These are phyloP conservation scores for Lepus oiostolus DNA, from an alignment of 2,797 vertebrate genomes.

Conservation along the genomic window DNA sequence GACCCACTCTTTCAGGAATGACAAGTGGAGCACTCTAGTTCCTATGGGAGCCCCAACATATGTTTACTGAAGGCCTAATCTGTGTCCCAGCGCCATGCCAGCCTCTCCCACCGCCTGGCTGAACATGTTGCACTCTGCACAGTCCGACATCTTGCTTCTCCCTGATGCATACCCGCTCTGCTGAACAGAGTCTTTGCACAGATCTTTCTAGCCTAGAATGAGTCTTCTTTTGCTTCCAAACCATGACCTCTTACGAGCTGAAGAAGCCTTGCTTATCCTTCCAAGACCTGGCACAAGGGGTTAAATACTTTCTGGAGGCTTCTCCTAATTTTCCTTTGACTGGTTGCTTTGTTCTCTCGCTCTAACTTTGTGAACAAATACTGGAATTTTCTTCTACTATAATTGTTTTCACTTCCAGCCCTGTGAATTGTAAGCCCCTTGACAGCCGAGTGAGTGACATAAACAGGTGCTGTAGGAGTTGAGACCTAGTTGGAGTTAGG, in stretches of 20 bases:
- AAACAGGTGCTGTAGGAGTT: background rate
- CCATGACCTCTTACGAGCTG: background rate
- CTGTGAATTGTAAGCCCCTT: background rate
- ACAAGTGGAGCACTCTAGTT: background rate
- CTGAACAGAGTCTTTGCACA: background rate
- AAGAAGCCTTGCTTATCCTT: background rate
- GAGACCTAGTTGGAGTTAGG: background rate
- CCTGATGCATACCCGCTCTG: too few relatives aligned
- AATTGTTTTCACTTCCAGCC: background rate
- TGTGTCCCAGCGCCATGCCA: background rate
- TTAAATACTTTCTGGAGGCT: background rate
- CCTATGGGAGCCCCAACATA: background rate
- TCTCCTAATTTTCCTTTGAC: background rate
- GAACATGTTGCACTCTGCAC: background rate
- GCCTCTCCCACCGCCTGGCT: background rate
- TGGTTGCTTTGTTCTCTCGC: background rate
- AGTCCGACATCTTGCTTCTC: background rate
- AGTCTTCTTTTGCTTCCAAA: background rate
- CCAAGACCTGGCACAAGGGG: background rate
- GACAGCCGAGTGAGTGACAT: background rate
- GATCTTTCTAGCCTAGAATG: background rate
- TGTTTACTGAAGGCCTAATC: constrained; percentile 19
- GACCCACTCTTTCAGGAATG: constrained; percentile 20
- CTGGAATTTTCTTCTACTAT: background rate
- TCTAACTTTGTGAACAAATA: background rate